phyloP scores from a whole-genome alignment of 2,888 invertebrate genomes.

The Mongoloraphidia duomilia region DNA sequence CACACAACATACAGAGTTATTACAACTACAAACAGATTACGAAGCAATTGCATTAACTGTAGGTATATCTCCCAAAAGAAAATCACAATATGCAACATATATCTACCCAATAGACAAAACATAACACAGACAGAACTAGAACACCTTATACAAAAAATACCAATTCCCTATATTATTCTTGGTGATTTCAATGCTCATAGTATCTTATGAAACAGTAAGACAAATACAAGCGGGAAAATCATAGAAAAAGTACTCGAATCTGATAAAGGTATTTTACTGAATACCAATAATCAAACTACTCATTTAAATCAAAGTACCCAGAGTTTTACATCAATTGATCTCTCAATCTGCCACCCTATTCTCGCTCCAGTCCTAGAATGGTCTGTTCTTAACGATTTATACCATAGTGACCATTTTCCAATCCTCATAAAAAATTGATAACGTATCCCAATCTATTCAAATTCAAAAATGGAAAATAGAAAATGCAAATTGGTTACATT shows the following conservation, averaged over 20 bases:
- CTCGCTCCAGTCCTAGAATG: background rate
- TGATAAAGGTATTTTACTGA: constrained; percentile 2
- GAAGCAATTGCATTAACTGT: no score
- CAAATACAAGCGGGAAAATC: constrained; percentile 1
- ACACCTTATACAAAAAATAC: constrained; percentile 1
- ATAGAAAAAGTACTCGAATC: constrained; percentile 6
- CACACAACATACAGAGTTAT: no score
- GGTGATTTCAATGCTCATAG: constrained; percentile 9
- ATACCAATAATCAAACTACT: background rate
- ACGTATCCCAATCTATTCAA: background rate
- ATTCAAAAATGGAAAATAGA: no score
- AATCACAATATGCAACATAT: no score
- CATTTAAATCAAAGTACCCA: background rate
- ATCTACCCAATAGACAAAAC: no score
- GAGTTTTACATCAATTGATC: constrained; percentile 1
- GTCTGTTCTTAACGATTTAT: constrained; percentile 4
- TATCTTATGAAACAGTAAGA: constrained; percentile 3
- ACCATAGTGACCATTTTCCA: constrained; percentile 6
- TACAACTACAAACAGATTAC: no score
- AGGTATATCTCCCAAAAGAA: no score
- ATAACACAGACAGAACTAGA: no score
- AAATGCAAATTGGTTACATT: no score
- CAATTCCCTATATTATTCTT: constrained; percentile 7
- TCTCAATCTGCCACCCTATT: constrained; percentile 1
- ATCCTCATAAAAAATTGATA: background rate